A percentile compares a stretch with the other conserved stretches of the same genome.
Conservation (phyloP, 2,888 invertebrate species). For the Bellardia bayeri region DNA sequence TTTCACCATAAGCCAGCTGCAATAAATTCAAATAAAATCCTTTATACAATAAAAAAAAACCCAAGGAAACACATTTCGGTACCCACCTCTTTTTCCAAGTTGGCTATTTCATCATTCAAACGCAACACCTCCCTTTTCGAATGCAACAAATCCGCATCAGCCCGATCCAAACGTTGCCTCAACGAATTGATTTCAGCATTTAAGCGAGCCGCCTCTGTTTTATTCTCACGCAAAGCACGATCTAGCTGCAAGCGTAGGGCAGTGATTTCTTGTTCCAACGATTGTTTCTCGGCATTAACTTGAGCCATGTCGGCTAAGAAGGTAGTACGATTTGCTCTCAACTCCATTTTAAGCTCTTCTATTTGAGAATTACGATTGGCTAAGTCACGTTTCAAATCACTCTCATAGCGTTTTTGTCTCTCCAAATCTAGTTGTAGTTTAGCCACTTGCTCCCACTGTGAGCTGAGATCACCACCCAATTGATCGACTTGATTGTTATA, state of each 20-base stretch:
- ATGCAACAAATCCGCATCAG: conserved; percentile 92
- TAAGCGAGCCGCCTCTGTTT: conserved; percentile 90
- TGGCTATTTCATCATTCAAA: conserved; percentile 91
- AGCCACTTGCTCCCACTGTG: conserved; percentile 92
- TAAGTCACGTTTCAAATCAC: conserved; percentile 90
- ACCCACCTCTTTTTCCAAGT: conserved; percentile 91
- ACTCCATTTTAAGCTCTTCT: conserved; percentile 92
- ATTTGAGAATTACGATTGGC: conserved; percentile 90
- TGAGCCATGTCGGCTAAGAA: conserved; percentile 92
- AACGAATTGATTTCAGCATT: conserved; percentile 91
- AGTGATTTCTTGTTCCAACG: conserved; percentile 91
- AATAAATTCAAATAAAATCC: conserved; percentile 39
- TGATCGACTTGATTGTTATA: conserved; percentile 92
- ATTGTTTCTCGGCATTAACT: conserved; percentile 91
- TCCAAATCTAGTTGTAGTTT: conserved; percentile 92
- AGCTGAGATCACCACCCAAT: conserved; percentile 90
- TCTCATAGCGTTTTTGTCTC: conserved; percentile 90
- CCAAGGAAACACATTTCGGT: neutral
- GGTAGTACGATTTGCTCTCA: conserved; percentile 88
- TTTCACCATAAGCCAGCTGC: conserved; percentile 87
- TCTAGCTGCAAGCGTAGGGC: conserved; percentile 88
- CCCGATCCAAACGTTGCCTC: conserved; percentile 89
- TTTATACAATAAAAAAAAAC: neutral
- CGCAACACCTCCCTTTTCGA: conserved; percentile 92
- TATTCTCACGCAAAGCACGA: conserved; percentile 89